Evolutionary conservation across 2,888 invertebrate genomes (phyloP).

Genomic region (Drosophila pegasa): DNA sequence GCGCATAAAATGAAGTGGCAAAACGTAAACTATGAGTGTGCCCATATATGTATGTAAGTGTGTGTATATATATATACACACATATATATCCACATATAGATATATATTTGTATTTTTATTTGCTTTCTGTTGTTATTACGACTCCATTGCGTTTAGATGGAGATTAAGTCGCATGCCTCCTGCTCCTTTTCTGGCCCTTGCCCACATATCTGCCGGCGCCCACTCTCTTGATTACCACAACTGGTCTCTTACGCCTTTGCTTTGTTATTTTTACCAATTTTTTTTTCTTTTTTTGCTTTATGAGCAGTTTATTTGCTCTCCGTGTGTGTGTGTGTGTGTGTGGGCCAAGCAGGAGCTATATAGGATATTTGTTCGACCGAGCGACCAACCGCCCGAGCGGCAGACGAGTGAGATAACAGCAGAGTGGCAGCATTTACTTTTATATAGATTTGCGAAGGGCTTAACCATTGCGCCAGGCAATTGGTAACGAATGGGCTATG

Average conservation of each 20-base stretch:
- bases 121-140: constrained; percentile 78
- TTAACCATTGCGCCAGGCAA: no score
- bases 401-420: constrained; percentile 51
- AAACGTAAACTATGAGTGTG: constrained; percentile 73
- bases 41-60: constrained; percentile 28
- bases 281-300: constrained; percentile 64
- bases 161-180: constrained; percentile 70
- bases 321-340: constrained; percentile 15
- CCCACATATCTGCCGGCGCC: not conserved
- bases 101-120: constrained; percentile 61
- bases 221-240: constrained; percentile 19
- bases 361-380: constrained; percentile 38
- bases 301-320: constrained; percentile 76
- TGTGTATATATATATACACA: constrained; percentile 17
- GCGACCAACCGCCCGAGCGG: constrained; percentile 35
- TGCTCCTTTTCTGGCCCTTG: not conserved
- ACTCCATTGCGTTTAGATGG: constrained; percentile 79
- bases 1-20: constrained; percentile 77
- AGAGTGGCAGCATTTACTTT: constrained; percentile 17
- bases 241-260: constrained; percentile 51
- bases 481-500: no score
- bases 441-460: not conserved
- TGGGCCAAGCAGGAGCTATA: constrained; percentile 39
- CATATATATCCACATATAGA: not conserved
- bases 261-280: constrained; percentile 52